These are phyloP conservation scores for Chloroclystis v-ata DNA, from an alignment of 2,888 invertebrate species.

Conservation along the genomic window DNA sequence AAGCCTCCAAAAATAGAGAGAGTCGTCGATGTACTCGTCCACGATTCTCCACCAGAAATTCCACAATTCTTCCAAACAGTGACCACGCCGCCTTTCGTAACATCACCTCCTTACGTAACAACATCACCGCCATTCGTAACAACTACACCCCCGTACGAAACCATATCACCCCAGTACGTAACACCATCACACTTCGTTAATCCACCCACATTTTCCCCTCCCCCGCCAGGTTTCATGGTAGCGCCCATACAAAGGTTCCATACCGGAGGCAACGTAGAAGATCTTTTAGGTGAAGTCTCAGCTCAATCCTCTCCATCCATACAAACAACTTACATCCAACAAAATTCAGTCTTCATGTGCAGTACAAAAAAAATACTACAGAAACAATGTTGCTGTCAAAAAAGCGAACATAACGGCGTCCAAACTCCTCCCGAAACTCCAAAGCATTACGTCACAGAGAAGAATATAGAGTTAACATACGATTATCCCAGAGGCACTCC, in stretches of 20 bases:
- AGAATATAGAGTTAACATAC: constrained; percentile 72
- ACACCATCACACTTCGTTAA: constrained; percentile 15
- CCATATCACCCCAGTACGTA: constrained; percentile 59
- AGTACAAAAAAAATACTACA: constrained; percentile 66
- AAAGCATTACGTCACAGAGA: constrained; percentile 69
- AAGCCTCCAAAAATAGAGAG: constrained; percentile 49
- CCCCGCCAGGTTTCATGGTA: constrained; percentile 64
- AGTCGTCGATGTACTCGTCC: constrained; percentile 66
- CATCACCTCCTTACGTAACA: constrained; percentile 33
- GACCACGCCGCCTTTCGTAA: constrained; percentile 58
- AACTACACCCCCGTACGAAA: constrained; percentile 29
- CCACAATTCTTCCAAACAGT: constrained; percentile 68
- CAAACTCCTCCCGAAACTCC: constrained; percentile 39
- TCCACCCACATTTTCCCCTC: constrained; percentile 50
- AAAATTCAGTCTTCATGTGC: constrained; percentile 74
- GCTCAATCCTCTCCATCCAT: constrained; percentile 67
- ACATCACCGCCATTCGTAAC: constrained; percentile 59
- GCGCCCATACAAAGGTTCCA: constrained; percentile 66
- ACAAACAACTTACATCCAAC: constrained; percentile 69
- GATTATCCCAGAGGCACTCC: constrained; percentile 70
- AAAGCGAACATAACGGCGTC: constrained; percentile 39
- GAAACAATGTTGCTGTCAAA: constrained; percentile 65
- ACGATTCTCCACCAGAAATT: constrained; percentile 62
- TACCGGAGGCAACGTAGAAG: constrained; percentile 82
- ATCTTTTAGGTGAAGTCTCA: constrained; percentile 81